These are phyloP conservation scores for Limnephilus auricula DNA, from an alignment of 2,888 invertebrate species.

Conservation along the genomic window DNA sequence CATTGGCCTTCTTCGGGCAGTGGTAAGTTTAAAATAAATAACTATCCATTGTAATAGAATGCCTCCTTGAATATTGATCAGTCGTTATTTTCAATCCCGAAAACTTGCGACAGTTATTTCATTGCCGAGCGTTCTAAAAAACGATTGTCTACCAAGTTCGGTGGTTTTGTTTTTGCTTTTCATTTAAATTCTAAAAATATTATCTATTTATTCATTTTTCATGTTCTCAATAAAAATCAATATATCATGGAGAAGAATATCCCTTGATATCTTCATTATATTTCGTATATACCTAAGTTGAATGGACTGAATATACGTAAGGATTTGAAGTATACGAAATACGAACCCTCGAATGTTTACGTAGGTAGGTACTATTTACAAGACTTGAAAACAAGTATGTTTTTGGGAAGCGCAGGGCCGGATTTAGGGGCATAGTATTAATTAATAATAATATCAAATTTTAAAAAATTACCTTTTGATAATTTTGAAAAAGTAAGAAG, in stretches of 20 bases:
- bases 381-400: not conserved
- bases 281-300: not conserved
- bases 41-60: not conserved
- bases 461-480: too few relatives aligned
- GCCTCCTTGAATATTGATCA: slow-evolving; percentile 12
- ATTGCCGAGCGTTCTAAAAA: not conserved
- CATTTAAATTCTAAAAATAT: not conserved
- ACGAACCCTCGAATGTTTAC: not conserved
- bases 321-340: not conserved
- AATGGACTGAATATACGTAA: too few relatives aligned
- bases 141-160: too few relatives aligned
- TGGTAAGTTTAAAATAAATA: slow-evolving; percentile 7
- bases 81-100: not conserved
- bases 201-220: too few relatives aligned
- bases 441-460: too few relatives aligned
- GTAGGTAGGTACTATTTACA: not conserved
- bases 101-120: not conserved
- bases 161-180: not conserved
- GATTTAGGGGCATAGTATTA: not conserved
- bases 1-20: slow-evolving; percentile 21
- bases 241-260: too few relatives aligned
- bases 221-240: too few relatives aligned
- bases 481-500: too few relatives aligned
- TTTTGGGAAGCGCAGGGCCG: not conserved
- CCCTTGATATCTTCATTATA: not conserved